phyloP scores from a whole-genome alignment of 2,888 invertebrate genomes.

The Melieria picta region DNA sequence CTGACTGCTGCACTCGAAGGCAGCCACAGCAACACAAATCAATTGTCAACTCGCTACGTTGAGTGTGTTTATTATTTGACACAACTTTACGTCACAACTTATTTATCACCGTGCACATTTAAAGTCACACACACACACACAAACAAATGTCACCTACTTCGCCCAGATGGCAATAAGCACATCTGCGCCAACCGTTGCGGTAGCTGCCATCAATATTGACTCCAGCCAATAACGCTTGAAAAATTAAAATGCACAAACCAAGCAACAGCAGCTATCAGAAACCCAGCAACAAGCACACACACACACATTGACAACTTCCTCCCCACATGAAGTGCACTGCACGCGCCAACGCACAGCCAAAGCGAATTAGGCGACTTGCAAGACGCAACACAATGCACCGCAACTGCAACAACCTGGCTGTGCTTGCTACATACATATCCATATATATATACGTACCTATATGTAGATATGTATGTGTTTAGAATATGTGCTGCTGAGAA shows the following conservation, averaged over 20 bases:
- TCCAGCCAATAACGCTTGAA: not conserved
- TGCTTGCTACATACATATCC: not conserved
- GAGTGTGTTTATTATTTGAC: no score
- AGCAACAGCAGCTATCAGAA: not conserved
- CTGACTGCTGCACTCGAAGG: no score
- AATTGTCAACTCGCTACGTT: no score
- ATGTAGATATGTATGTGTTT: slow-evolving; percentile 17
- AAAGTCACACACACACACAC: not conserved
- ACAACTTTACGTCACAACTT: no score
- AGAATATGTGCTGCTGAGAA: not conserved
- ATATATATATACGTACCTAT: not conserved
- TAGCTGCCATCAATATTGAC: not conserved
- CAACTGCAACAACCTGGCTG: not conserved
- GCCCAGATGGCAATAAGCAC: not conserved
- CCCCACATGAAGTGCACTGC: not conserved
- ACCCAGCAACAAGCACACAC: not conserved
- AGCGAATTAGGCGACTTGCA: no score
- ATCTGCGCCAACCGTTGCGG: not conserved
- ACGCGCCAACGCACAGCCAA: no score
- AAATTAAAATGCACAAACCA: slow-evolving; percentile 2
- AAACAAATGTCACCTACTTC: not conserved
- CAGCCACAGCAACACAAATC: no score
- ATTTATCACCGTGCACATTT: no score
- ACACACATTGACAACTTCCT: not conserved
- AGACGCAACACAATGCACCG: no score